A percentile compares a stretch with the other conserved stretches of the same genome.
Conservation (phyloP, 2,888 invertebrate genomes). For the Noctua pronuba region DNA sequence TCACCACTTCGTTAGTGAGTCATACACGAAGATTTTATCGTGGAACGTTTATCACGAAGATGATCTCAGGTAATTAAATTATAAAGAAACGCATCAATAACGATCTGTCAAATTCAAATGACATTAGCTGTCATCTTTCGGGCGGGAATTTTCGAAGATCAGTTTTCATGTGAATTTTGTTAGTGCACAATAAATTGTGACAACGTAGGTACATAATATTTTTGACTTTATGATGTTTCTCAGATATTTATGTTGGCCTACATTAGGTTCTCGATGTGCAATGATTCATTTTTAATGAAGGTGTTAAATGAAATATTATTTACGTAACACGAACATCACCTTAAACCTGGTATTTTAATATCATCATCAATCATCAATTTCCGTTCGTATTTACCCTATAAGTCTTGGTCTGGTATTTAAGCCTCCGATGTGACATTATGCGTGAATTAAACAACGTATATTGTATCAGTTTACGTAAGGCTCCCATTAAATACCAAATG, state of each 20-base stretch:
- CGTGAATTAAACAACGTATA: conserved; percentile 37
- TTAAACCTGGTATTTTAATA: conserved; percentile 36
- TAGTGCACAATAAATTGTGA: conserved; percentile 27
- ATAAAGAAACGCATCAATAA: conserved; percentile 55
- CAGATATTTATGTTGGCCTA: neutral
- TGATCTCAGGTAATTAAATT: conserved; percentile 58
- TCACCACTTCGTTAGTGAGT: conserved; percentile 64
- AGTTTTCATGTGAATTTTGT: conserved; percentile 22
- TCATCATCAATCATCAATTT: conserved; percentile 50
- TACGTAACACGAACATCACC: conserved; percentile 4
- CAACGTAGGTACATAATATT: conserved; percentile 25
- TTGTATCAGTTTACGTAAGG: conserved; percentile 61
- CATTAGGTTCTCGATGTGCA: neutral
- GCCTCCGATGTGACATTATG: conserved; percentile 46
- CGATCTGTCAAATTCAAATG: conserved; percentile 55
- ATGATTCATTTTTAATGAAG: neutral
- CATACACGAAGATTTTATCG: conserved; percentile 61
- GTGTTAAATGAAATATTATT: conserved; percentile 14
- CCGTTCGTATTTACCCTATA: conserved; percentile 45
- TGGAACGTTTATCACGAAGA: conserved; percentile 47
- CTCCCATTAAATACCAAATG: conserved; percentile 63
- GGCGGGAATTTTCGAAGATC: conserved; percentile 34
- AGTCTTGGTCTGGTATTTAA: conserved; percentile 47
- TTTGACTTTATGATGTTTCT: conserved; percentile 26
- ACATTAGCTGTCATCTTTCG: conserved; percentile 52